Percentiles rank a stretch among this genome's conserved stretches.
phyloP scores from a whole-genome alignment of 2,113 vertebrate species.

The Bucco capensis region DNA sequence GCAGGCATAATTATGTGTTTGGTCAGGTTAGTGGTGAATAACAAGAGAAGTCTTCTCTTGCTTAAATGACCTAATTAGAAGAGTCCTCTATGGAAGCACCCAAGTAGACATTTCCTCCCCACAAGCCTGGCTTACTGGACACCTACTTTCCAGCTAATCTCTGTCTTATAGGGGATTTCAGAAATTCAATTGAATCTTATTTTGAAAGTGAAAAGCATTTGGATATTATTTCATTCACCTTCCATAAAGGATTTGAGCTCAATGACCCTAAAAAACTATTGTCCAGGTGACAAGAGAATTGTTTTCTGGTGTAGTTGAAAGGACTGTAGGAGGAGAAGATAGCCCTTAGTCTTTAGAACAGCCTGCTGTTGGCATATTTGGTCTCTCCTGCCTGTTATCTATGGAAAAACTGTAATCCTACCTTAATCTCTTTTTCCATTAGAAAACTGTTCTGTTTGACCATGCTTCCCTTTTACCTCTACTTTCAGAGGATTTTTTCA shows the following conservation, averaged over 20 bases:
- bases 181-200: background rate
- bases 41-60: background rate
- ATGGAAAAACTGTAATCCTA: background rate
- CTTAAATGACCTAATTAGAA: background rate
- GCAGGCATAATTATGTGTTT: background rate
- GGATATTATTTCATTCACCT: background rate
- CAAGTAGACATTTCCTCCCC: background rate
- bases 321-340: background rate
- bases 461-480: background rate
- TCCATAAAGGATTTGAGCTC: background rate
- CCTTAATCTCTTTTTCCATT: conserved; percentile 19
- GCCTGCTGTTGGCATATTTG: background rate
- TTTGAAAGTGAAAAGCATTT: background rate
- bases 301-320: background rate
- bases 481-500: background rate
- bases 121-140: background rate
- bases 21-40: background rate
- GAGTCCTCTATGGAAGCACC: background rate
- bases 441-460: background rate
- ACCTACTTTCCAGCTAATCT: background rate
- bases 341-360: background rate
- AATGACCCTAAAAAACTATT: background rate
- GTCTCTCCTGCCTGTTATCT: background rate
- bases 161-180: background rate
- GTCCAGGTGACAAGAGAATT: background rate